phyloP scores from a whole-genome alignment of 1,140 invertebrate species.

The Drosophila pseudoananassae region DNA sequence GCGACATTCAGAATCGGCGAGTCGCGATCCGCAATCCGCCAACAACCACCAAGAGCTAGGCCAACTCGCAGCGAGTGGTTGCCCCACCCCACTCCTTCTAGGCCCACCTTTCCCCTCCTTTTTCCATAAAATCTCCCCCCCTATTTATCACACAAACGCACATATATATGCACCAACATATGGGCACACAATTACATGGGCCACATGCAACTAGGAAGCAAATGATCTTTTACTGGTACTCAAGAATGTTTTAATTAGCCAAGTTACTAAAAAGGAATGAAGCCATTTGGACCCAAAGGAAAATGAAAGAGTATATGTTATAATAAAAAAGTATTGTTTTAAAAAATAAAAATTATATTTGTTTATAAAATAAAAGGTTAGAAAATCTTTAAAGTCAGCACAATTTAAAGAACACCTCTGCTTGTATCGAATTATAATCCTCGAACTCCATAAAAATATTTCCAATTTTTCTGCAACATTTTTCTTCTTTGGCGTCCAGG shows the following conservation, averaged over 20 bases:
- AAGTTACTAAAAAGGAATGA: too few species aligned
- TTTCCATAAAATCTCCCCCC: conserved; percentile 18
- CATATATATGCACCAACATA: conserved; percentile 27
- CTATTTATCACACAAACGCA: conserved; percentile 40
- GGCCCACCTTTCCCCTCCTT: background rate
- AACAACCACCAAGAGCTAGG: conserved; percentile 49
- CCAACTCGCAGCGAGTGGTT: conserved; percentile 51
- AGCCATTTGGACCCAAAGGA: too few species aligned
- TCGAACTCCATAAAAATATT: conserved; percentile 1
- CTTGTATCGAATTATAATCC: too few species aligned
- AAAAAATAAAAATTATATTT: too few species aligned
- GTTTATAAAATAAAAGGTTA: too few species aligned
- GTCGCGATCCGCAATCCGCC: conserved; percentile 26
- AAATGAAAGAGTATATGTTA: too few species aligned
- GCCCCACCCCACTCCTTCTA: conserved; percentile 10
- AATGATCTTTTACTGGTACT: too few species aligned
- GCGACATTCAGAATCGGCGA: conserved; percentile 58
- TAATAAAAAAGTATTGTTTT: too few species aligned
- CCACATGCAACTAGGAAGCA: conserved; percentile 77
- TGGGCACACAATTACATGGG: conserved; percentile 60
- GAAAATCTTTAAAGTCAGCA: too few species aligned
- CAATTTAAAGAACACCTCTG: too few species aligned
- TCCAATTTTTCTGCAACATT: conserved; percentile 6
- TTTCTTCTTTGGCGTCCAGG: conserved; percentile 8
- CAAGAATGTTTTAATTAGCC: too few species aligned